A percentile compares a stretch with the other conserved stretches of the same genome.
phyloP scores from a whole-genome alignment of 2,113 vertebrate species.

The Leucopsar rothschildi region DNA sequence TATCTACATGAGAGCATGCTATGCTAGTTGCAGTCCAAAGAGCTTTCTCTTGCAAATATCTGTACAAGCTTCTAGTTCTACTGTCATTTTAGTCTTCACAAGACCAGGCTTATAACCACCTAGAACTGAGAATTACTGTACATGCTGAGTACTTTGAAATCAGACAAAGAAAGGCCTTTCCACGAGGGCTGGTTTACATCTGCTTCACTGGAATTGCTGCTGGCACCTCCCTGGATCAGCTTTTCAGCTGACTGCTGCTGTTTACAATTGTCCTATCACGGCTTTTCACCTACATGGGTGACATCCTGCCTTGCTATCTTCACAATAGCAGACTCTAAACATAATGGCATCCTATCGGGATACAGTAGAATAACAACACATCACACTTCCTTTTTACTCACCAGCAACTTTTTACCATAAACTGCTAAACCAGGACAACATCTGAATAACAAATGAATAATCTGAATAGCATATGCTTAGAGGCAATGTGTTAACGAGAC shows the following conservation, averaged over 20 bases:
- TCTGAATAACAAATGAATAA: not conserved
- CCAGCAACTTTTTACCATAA: not conserved
- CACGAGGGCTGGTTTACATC: not conserved
- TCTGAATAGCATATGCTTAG: not conserved
- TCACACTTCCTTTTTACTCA: conserved; percentile 44
- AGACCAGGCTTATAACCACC: not conserved
- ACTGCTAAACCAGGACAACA: not conserved
- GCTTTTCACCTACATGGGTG: conserved; percentile 28
- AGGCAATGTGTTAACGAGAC: not conserved
- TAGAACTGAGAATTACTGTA: not conserved
- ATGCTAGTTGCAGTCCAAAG: not conserved
- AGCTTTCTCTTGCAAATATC: not conserved
- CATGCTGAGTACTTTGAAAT: not conserved
- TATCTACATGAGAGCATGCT: not conserved
- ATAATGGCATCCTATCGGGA: not conserved
- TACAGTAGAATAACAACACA: not conserved
- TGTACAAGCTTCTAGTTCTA: not conserved
- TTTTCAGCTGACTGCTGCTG: not conserved
- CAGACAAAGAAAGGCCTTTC: not conserved
- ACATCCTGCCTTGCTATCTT: conserved; percentile 55
- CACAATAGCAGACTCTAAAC: conserved; percentile 51
- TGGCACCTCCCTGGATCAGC: not conserved
- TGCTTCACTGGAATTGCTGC: not conserved
- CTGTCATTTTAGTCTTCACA: not conserved
- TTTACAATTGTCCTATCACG: not conserved